A percentile compares a stretch with the other conserved stretches of the same genome.
Evolutionary conservation across 1,140 invertebrate species (phyloP).

Genomic region (Cherax destructor): DNA sequence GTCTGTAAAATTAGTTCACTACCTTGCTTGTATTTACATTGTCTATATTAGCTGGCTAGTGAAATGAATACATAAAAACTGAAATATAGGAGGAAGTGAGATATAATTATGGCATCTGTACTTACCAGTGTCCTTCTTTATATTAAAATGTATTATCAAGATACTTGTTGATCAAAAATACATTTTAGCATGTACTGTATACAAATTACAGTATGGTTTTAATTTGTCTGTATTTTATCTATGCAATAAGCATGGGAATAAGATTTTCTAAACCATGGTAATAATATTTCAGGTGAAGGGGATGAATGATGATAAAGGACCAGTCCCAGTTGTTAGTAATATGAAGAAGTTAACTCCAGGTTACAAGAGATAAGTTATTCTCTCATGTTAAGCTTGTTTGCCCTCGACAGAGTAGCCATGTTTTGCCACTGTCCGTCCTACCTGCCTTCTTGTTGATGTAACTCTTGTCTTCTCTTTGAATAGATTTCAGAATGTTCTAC

Average conservation of each 20-base stretch:
- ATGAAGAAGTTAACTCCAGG: not conserved
- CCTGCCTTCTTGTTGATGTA: slow-evolving; percentile 41
- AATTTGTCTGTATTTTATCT: not conserved
- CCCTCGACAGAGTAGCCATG: slow-evolving; percentile 27
- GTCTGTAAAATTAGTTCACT: no score
- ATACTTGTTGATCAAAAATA: not conserved
- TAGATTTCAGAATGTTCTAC: not conserved
- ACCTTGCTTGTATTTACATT: no score
- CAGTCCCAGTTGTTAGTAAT: slow-evolving; percentile 1
- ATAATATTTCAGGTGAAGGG: not conserved
- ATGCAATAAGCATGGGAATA: not conserved
- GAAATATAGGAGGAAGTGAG: not conserved
- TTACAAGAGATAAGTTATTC: slow-evolving; percentile 11
- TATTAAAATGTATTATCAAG: not conserved
- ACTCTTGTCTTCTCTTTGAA: slow-evolving; percentile 2
- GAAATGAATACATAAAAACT: not conserved
- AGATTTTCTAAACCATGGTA: not conserved
- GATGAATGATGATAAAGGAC: not conserved
- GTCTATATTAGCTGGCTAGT: no score
- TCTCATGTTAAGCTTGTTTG: slow-evolving; percentile 9
- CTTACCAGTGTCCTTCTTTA: not conserved
- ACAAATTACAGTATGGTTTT: not conserved
- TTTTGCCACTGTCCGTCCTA: slow-evolving; percentile 51
- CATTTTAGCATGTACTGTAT: not conserved
- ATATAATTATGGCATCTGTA: not conserved